Evolutionary conservation across 2,113 vertebrate genomes (phyloP).

Genomic region (Fregata magnificens): DNA sequence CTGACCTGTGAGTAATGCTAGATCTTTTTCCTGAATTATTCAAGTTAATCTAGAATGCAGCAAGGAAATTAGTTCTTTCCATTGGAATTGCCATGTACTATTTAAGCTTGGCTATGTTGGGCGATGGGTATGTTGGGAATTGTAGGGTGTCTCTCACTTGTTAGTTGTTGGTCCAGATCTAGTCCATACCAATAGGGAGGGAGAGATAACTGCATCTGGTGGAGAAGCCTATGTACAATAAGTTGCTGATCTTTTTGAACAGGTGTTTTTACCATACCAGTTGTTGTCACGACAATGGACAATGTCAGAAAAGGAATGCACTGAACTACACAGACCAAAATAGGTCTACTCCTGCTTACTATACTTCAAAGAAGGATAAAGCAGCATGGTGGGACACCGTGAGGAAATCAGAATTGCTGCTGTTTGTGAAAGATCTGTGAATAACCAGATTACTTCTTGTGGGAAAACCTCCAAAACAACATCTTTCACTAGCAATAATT

Average conservation of each 20-base stretch:
- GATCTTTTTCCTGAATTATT: neutral
- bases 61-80: neutral
- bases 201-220: neutral
- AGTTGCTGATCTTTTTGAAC: neutral
- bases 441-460: neutral
- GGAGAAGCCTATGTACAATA: neutral
- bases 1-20: neutral
- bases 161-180: neutral
- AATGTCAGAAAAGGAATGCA: neutral
- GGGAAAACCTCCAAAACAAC: neutral
- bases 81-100: neutral
- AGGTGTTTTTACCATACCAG: neutral
- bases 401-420: neutral
- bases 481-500: neutral
- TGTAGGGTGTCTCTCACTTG: neutral
- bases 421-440: neutral
- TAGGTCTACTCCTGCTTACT: neutral
- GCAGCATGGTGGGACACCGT: neutral
- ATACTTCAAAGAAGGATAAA: neutral
- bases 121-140: neutral
- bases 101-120: neutral
- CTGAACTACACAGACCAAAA: neutral
- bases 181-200: neutral
- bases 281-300: neutral
- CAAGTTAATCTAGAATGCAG: neutral